Base-by-base conservation (phyloP, 1,140 invertebrate species). In the Pogonomyrmex californicus region DNA sequence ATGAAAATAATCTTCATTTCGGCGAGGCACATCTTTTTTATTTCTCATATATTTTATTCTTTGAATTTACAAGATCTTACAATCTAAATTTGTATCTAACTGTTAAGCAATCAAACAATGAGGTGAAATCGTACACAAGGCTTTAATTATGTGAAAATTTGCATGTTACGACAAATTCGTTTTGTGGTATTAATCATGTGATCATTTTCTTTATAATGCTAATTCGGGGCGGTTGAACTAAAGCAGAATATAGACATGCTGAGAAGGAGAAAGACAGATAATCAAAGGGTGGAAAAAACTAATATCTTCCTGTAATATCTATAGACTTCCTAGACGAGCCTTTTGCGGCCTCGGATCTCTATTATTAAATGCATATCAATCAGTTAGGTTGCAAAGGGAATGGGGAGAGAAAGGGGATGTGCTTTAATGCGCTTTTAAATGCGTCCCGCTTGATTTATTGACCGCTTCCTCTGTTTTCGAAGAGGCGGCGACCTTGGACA, bases 321-420 rank as follows among this genome's bases (percentile, higher is more conserved):
- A 87, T 91, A 91, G 92, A 88, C 87, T 92, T 94, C 91, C 93
- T 94, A 94, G 92, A 92, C 87, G 73, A 91, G 87, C 65, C 92
- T 92, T 79, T 88, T 82, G 87, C 91, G 90, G 91, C 91, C 76
- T 86, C 90, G 85, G 89, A 92, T 93, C 93, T 94, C 94, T 95
- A 93, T 95, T 94, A 95, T 95, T 95, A 95, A 94, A 94, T 91
- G 93, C 93, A 91, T 95, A 95, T 95, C 94, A 95, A 95, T 95
- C 93, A 94, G 93, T 76, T 85, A 78, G 56, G 49, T 54, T 54
- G 23, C 12, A 44, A 41, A 49, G n/a, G 3, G 36, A 33, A 17
- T 41, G 30, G 63, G 17, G 36, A 30, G 63, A 9, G 30, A 1
- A 44, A 36, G 36, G 70, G 33, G 47, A 63, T 38, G 56, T 77